Evolutionary conservation across 2,888 invertebrate genomes (phyloP), one percentile per base, ranked within the genome.

Genomic region (Leptinotarsa rubiginosa): DNA sequence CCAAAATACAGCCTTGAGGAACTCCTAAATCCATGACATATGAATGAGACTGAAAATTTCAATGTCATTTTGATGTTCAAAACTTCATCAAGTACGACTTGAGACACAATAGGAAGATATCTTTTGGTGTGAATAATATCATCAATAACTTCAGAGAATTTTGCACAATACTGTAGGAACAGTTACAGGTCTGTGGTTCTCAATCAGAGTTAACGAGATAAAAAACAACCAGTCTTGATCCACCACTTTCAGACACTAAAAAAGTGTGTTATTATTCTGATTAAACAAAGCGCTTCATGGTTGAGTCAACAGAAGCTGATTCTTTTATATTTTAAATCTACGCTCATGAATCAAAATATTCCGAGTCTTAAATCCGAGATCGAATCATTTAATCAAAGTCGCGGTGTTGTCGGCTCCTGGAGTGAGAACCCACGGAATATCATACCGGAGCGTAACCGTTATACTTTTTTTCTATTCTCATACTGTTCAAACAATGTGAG

Each of bases 301-400:
- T 68, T 65, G 54, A 56, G 47, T 69, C 75, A 79, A 85, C 86
- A 83, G 86, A 86, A 86, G 86, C 85, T 84, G 81, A 81, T 84
- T 83, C 84, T 83, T 84, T 84, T 75, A 64, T 84, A 82, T 84
- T 83, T 81, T 80, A 83, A 82, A 81, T 80, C 83, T 78, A 83
- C 83, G 81, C 81, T 80, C 85, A 86, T 86, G 86, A 85, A 86
- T 87, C 85, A 86, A 85, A 86, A 83, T 85, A 85, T 84, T 84
- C 82, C 82, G 79, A 83, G 83, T 83, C 82, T 84, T 84, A 84
- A 85, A 84, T 81, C 83, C 83, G 82, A 86, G 86, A 87, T 87
- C 87, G 85, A 86, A 87, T 82, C 87, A 83, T 85, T 87, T 87
- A 87, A 87, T 87, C 87, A 87, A 86, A 82, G 86, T 86, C 86